Conservation (phyloP, 2,888 invertebrate genomes). For the Cheiracanthium punctorium region DNA sequence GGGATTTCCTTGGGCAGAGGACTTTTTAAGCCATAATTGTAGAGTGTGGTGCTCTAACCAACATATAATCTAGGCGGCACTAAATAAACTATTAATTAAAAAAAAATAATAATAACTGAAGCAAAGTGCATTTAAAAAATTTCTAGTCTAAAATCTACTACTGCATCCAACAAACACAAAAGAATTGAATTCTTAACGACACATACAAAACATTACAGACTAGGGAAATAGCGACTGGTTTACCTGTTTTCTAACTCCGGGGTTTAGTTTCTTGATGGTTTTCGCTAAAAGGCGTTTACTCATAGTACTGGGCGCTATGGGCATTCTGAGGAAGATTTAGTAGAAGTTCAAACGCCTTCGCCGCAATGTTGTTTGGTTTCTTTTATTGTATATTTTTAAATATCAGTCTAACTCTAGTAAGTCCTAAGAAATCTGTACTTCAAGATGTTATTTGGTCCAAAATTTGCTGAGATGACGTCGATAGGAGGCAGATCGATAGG, state of each 20-base stretch:
- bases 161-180: not conserved
- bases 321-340: slow-evolving; percentile 65
- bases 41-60: too few relatives aligned
- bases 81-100: too few relatives aligned
- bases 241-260: slow-evolving; percentile 69
- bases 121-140: not conserved
- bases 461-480: too few relatives aligned
- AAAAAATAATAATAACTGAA: too few relatives aligned
- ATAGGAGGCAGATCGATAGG: too few relatives aligned
- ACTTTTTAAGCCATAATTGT: too few relatives aligned
- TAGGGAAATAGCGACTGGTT: not conserved
- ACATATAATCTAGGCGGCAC: too few relatives aligned
- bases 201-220: not conserved
- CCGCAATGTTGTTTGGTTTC: slow-evolving; percentile 31
- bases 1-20: too few relatives aligned
- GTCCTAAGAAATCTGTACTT: too few relatives aligned
- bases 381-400: too few relatives aligned
- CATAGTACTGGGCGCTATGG: slow-evolving; percentile 69
- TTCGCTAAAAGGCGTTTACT: slow-evolving; percentile 67
- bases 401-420: too few relatives aligned
- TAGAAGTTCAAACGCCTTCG: slow-evolving; percentile 47
- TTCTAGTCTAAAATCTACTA: not conserved
- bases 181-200: not conserved
- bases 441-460: too few relatives aligned
- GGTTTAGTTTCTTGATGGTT: slow-evolving; percentile 68